phyloP scores from a whole-genome alignment of 1,140 invertebrate species.

The Drosophila santomea region DNA sequence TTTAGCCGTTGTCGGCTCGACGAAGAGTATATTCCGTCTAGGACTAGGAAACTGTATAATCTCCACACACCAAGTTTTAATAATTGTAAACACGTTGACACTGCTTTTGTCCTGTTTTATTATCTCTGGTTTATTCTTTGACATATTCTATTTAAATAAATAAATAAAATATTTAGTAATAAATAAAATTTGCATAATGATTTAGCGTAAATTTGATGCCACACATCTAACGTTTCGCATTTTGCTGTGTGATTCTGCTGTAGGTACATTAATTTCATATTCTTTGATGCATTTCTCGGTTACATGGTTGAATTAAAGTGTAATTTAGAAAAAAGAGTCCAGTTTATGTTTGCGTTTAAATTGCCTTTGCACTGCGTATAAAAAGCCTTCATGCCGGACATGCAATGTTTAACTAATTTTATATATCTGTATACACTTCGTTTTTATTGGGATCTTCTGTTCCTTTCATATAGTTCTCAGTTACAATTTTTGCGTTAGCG shows the following conservation, averaged over 20 bases:
- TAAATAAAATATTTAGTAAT: constrained; percentile 83
- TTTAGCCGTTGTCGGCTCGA: neutral
- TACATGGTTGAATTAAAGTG: constrained; percentile 38
- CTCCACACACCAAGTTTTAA: constrained; percentile 12
- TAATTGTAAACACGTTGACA: constrained; percentile 49
- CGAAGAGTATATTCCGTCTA: neutral
- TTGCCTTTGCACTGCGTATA: constrained; percentile 37
- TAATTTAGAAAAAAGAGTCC: constrained; percentile 38
- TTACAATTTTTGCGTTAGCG: constrained; percentile 75
- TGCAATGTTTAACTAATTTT: constrained; percentile 63
- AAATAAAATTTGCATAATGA: constrained; percentile 73
- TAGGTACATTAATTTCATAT: constrained; percentile 50
- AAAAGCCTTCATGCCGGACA: constrained; percentile 61
- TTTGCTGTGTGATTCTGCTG: constrained; percentile 38
- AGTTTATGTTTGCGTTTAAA: constrained; percentile 22
- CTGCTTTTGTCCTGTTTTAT: constrained; percentile 75
- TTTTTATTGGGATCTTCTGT: constrained; percentile 50
- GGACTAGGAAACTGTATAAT: constrained; percentile 11
- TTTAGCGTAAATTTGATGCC: constrained; percentile 67
- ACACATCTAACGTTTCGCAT: constrained; percentile 44
- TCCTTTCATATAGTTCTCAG: constrained; percentile 52
- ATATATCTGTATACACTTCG: constrained; percentile 56
- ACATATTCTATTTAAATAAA: constrained; percentile 84
- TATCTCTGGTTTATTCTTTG: constrained; percentile 79
- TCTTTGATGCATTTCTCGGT: constrained; percentile 44